A percentile compares a stretch with the other conserved stretches of the same genome.
phyloP scores from a whole-genome alignment of 2,113 vertebrate genomes.

The Callipepla californica region DNA sequence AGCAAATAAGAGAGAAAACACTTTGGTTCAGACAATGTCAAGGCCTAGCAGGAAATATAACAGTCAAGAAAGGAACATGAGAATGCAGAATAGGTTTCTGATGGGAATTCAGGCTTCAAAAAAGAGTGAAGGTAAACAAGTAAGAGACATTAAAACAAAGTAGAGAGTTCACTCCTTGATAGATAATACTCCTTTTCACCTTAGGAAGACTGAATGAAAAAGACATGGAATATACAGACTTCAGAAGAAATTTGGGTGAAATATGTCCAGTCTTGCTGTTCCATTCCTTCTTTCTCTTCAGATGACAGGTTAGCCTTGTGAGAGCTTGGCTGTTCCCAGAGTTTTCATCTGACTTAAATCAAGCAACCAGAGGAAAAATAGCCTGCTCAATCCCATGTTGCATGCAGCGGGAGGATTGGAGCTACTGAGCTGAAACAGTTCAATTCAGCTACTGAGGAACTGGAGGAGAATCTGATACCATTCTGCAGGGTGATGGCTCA shows the following conservation, averaged over 20 bases:
- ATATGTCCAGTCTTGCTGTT: neutral
- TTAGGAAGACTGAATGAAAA: neutral
- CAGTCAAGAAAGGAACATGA: neutral
- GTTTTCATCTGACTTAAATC: neutral
- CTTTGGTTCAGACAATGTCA: neutral
- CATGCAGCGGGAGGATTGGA: neutral
- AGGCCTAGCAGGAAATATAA: neutral
- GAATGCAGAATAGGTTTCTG: neutral
- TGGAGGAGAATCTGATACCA: neutral
- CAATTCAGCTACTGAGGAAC: neutral
- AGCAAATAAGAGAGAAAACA: neutral
- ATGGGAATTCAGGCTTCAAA: neutral
- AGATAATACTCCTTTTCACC: neutral
- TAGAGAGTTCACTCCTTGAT: neutral
- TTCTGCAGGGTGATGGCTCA: neutral
- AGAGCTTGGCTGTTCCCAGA: neutral
- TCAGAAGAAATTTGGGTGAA: neutral
- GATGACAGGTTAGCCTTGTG: neutral
- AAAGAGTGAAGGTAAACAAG: neutral
- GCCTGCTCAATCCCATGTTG: neutral
- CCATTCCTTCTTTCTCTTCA: neutral
- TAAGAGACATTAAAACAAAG: neutral
- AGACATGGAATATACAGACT: neutral
- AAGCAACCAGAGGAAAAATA: neutral
- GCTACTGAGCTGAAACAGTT: neutral